A percentile compares a stretch with the other conserved stretches of the same genome.
Evolutionary conservation across 2,113 vertebrate genomes (phyloP).

Genomic region (Strix aluco): DNA sequence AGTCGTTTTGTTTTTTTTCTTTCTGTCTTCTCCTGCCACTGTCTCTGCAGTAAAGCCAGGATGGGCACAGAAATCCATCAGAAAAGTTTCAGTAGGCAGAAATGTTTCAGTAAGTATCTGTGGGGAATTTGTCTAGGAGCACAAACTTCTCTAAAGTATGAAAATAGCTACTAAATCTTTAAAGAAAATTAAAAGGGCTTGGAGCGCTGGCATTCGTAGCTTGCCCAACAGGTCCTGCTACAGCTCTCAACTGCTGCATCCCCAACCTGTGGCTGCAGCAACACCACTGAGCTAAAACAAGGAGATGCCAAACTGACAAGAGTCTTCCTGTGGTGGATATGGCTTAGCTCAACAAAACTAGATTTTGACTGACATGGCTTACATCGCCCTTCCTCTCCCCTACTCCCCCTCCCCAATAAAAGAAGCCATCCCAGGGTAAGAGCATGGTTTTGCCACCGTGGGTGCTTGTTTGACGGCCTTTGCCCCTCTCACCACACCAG

Average conservation of each 20-base stretch:
- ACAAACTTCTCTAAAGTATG: neutral
- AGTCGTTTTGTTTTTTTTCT: neutral
- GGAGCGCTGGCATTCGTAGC: neutral
- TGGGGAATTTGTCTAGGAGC: neutral
- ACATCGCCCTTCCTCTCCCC: fast-evolving
- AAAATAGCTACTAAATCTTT: neutral
- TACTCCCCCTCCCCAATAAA: fast-evolving
- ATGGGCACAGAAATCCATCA: neutral
- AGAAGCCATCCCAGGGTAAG: neutral
- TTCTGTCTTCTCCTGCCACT: neutral
- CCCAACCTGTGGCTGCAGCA: neutral
- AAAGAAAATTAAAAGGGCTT: neutral
- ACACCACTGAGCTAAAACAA: fast-evolving
- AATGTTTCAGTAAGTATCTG: neutral
- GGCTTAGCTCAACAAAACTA: neutral
- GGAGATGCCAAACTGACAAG: fast-evolving
- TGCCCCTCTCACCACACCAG: neutral
- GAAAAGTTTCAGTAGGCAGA: neutral
- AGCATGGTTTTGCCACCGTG: neutral
- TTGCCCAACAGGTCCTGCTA: neutral
- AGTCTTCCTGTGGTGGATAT: fast-evolving
- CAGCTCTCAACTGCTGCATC: neutral
- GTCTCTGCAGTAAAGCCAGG: neutral
- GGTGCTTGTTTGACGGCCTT: neutral
- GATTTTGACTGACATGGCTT: neutral